phyloP scores from a whole-genome alignment of 2,113 vertebrate species.

The Mugil cephalus region DNA sequence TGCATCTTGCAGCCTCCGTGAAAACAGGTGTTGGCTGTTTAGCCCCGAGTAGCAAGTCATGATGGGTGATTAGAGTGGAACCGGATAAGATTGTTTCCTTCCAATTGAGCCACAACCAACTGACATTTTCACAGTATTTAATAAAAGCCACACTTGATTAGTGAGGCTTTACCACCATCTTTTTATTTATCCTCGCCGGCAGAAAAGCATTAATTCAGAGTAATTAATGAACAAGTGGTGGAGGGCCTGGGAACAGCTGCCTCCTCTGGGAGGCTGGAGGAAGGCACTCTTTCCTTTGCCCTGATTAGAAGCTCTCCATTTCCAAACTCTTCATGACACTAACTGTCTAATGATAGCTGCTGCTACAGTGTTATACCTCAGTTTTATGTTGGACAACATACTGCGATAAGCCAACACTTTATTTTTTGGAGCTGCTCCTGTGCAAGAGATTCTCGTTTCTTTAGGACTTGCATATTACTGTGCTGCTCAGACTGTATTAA shows the following conservation, averaged over 20 bases:
- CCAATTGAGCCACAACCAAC: conserved; percentile 60
- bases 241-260: conserved; percentile 76
- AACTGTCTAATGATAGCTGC: conserved; percentile 67
- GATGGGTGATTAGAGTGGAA: conserved; percentile 65
- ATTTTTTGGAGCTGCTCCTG: conserved; percentile 23
- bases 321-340: conserved; percentile 66
- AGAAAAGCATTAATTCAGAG: conserved; percentile 79
- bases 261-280: conserved; percentile 75
- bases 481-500: too few species aligned
- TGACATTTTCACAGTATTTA: conserved; percentile 79
- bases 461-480: too few species aligned
- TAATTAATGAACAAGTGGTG: conserved; percentile 81
- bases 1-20: conserved; percentile 44
- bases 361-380: conserved; percentile 47
- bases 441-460: not conserved
- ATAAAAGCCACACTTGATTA: conserved; percentile 81
- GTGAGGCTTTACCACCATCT: conserved; percentile 65
- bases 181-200: conserved; percentile 74
- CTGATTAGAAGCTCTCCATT: conserved; percentile 77
- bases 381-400: conserved; percentile 18
- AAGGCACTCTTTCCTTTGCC: conserved; percentile 70
- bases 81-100: conserved; percentile 59
- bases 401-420: not conserved
- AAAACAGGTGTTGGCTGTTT: conserved; percentile 70
- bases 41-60: conserved; percentile 45